Evolutionary conservation across 37 sponge, comb jelly and placozoan species (phyloP), one percentile per base, ranked within the genome.

Genomic region (Cliona cf. orientalis): DNA sequence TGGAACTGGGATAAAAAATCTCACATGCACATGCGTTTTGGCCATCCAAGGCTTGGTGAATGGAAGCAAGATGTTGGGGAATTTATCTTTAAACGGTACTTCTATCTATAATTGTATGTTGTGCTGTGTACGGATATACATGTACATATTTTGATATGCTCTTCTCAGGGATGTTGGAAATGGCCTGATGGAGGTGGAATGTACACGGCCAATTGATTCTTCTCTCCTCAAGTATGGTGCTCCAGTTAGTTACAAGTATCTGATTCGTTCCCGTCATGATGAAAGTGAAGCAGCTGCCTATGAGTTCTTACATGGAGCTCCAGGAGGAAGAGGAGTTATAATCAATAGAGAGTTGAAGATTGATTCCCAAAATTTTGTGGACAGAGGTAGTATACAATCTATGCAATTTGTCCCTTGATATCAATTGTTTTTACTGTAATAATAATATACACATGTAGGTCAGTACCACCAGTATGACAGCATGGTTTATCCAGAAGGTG

Each of bases 161-260:
- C 42, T 63, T 22, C 46, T 25, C 42, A 84, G 84, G 40, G 76
- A 84, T 28, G 23, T 21, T 49, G 76, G 58, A 62, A 69, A 57
- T 71, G 79, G 53, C 6, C 37, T 58, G 42, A 43, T 1, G 21
- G 57, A 66, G 25, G 61, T 86, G 63, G 46, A 46, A n/a, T 68
- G 60, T 60, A 58, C 4, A 17, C 25, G 78, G 22, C 0, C 3
- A 19, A 71, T 84, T 57, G 42, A 76, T 39, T 29, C 42, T 3
- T 56, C 28, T 6, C 35, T 84, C 5, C 25, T 84, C 9, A 44
- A 46, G 19, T 9, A n/a, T 63, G 33, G 45, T 43, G 40, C 1
- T 2, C 71, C 71, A 29, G 58, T 86, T 69, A 45, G 72, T 43
- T 86, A 86, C 72, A 86, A 86, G 35, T 86, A 86, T 78, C 33